Evolutionary conservation across 1,140 invertebrate species (phyloP).

Genomic region (Maniola jurtina): DNA sequence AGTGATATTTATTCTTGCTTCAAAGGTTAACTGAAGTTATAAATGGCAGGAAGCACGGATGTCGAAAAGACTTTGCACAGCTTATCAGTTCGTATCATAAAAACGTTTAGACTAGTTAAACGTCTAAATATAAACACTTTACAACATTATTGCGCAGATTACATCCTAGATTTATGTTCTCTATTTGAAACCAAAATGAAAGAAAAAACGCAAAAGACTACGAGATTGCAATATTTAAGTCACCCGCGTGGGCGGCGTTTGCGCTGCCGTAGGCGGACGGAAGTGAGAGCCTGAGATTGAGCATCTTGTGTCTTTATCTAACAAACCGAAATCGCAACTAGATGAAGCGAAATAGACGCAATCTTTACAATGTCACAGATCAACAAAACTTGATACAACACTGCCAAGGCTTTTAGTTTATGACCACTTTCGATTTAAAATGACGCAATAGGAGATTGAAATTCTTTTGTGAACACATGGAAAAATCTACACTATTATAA

Average conservation of each 20-base stretch:
- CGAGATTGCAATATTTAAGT: constrained; percentile 66
- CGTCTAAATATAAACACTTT: no score
- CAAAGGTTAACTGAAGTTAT: no score
- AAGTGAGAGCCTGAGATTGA: constrained; percentile 68
- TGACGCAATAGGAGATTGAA: constrained; percentile 60
- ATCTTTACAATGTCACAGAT: constrained; percentile 70
- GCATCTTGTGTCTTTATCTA: constrained; percentile 59
- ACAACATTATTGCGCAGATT: neutral
- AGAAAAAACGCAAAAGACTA: constrained; percentile 40
- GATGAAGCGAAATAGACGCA: constrained; percentile 43
- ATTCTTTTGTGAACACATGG: constrained; percentile 18
- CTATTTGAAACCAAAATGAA: neutral
- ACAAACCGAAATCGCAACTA: constrained; percentile 38
- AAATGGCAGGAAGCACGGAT: no score
- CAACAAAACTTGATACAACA: constrained; percentile 62
- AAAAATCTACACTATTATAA: no score
- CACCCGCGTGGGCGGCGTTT: constrained; percentile 62
- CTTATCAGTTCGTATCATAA: no score
- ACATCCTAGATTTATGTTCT: neutral
- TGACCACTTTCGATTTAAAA: constrained; percentile 68
- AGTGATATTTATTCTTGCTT: no score
- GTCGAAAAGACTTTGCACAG: no score
- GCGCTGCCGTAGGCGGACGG: constrained; percentile 71
- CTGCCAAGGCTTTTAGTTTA: constrained; percentile 70
- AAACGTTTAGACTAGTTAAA: no score